Base-by-base conservation (phyloP, 2,113 vertebrate species). In the Caranx ignobilis region DNA sequence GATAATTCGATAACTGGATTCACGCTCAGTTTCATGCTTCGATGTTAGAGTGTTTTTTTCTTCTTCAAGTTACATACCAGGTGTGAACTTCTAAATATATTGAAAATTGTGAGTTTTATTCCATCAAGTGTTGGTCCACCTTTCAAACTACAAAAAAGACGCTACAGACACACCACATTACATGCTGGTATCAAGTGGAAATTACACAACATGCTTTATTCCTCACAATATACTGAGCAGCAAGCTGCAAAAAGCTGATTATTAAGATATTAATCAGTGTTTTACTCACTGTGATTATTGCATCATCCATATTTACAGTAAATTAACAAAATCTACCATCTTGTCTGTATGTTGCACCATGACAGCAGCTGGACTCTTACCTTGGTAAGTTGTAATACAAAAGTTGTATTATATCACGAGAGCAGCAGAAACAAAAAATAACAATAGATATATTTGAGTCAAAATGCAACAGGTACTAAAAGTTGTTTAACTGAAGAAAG, bases 1-100 rank as follows among this genome's bases (percentile, higher is more conserved):
- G 57, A 71, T 71, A 37, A 61, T 77, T 79, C 73, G 61, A 55
- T 74, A 75, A 87, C 68, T 73, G 21, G 39, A 19, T 31, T 12
- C 35, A 45, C 19, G 11, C n/a, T 31, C 45, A 26, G 26, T 31
- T 26, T 26, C 6, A 2, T 43, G n/a, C 39, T 43, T 19, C 7
- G 8, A 61, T 11, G 34, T 52, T 52, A n/a, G 1, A 3, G 11
- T 12, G 8, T 16, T 35, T 2, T 34, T 18, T 35, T 60, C 13
- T 18, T 55, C 26, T 9, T 12, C 54, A 5, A n/a, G 3, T 3
- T 61, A 11, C 11, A 9, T 8, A 61, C 16, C 8, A 52, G 50
- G 8, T 21, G 19, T 21, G 47, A 18, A 12, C 13, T 60, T 35
- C 12, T 8, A 60, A 39, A 37, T 26, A 15, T 35, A 5, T 11